phyloP scores from a whole-genome alignment of 2,113 vertebrate genomes.

The Trichomycterus rosablanca region DNA sequence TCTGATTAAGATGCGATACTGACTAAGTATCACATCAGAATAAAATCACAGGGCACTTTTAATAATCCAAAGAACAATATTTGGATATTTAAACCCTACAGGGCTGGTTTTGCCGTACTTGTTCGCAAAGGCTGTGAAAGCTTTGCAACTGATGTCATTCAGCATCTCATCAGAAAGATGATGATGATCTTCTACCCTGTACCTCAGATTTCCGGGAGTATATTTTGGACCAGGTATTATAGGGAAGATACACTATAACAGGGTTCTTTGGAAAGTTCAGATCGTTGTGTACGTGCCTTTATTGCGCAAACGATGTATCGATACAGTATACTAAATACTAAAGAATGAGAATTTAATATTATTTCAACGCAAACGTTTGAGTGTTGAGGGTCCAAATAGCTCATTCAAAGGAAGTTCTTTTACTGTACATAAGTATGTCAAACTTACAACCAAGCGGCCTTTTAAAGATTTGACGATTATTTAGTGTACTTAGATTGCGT shows the following conservation, averaged over 20 bases:
- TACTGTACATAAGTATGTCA: slow-evolving; percentile 35
- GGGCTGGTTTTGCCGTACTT: slow-evolving; percentile 32
- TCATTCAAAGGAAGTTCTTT: slow-evolving; percentile 54
- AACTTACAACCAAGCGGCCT: slow-evolving; percentile 56
- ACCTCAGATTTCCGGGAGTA: no score
- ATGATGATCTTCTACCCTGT: no score
- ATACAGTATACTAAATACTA: slow-evolving; percentile 35
- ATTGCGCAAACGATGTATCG: slow-evolving; percentile 54
- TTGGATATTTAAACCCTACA: slow-evolving; percentile 16
- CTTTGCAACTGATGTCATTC: slow-evolving; percentile 51
- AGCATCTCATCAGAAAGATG: slow-evolving; percentile 27
- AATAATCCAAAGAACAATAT: slow-evolving; percentile 54
- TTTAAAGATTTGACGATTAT: slow-evolving; percentile 37
- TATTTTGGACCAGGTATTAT: neutral
- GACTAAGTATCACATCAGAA: neutral
- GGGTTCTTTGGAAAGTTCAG: slow-evolving; percentile 11
- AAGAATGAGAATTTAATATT: slow-evolving; percentile 26
- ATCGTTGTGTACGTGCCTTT: slow-evolving; percentile 68
- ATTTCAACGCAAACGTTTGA: slow-evolving; percentile 49
- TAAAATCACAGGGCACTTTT: slow-evolving; percentile 31
- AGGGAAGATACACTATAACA: neutral
- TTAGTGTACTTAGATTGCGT: slow-evolving; percentile 7
- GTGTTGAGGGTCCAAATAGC: slow-evolving; percentile 30
- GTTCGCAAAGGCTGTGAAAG: slow-evolving; percentile 40
- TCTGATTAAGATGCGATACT: no score